Conservation (phyloP, 2,113 vertebrate species). For the Laticauda colubrina region DNA sequence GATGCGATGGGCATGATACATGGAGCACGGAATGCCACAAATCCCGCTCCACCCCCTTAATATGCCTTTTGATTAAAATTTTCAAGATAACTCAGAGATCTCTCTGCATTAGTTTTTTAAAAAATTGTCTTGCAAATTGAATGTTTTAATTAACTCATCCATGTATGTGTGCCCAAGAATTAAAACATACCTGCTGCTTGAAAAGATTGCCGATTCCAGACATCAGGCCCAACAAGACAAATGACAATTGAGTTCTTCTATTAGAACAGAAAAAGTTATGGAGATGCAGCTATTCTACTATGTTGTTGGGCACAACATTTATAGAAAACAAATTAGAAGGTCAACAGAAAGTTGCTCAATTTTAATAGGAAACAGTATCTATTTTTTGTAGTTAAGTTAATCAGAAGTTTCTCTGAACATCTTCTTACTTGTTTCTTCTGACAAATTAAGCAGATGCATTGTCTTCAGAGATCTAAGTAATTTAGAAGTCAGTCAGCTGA, state of each 20-base stretch:
- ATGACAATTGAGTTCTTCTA: neutral
- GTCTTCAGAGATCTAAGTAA: neutral
- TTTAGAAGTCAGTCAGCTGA: neutral
- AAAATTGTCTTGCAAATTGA: neutral
- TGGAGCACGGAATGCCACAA: neutral
- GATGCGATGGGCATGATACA: neutral
- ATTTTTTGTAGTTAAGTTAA: neutral
- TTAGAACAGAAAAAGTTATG: neutral
- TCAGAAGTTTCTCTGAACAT: neutral
- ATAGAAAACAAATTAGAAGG: neutral
- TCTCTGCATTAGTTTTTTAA: neutral
- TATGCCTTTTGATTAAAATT: neutral
- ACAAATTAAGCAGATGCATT: neutral
- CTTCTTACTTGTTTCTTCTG: neutral
- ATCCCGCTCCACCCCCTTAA: neutral
- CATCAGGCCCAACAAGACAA: neutral
- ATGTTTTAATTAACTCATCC: neutral
- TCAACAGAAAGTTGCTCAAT: neutral
- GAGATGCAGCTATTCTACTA: neutral
- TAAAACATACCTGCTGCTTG: neutral
- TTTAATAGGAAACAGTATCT: neutral
- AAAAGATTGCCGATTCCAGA: neutral
- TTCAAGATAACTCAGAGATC: neutral
- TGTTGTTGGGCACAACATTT: neutral
- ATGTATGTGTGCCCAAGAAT: neutral